Evolutionary conservation across 1,140 invertebrate genomes (phyloP).

Genomic region (Apis florea): DNA sequence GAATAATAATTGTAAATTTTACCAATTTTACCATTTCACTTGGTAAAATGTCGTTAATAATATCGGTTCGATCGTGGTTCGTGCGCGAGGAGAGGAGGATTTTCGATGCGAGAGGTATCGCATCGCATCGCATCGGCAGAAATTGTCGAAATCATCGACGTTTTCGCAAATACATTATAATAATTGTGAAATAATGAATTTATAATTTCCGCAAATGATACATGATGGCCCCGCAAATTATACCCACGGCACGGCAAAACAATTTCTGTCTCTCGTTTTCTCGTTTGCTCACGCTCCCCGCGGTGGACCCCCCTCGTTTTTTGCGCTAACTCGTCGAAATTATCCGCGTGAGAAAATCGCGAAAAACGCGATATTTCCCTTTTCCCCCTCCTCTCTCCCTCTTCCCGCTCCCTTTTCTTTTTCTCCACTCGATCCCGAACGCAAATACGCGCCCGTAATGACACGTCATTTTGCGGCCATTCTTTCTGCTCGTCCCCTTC

Average conservation of each 20-base stretch:
- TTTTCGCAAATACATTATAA: conserved; percentile 77
- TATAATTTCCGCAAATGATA: conserved; percentile 78
- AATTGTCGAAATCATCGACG: conserved; percentile 61
- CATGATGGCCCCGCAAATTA: conserved; percentile 76
- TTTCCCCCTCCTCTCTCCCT: conserved; percentile 28
- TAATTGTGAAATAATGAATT: conserved; percentile 79
- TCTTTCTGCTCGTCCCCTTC: conserved; percentile 51
- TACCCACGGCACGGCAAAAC: conserved; percentile 71
- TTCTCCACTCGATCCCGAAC: conserved; percentile 9
- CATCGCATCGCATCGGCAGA: too few relatives aligned
- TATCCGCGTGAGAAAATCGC: conserved; percentile 74
- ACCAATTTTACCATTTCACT: too few relatives aligned
- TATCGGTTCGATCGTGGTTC: too few relatives aligned
- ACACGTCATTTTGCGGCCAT: conserved; percentile 66
- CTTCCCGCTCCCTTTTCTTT: conserved; percentile 37
- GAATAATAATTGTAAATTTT: too few relatives aligned
- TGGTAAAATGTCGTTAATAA: too few relatives aligned
- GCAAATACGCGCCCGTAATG: conserved; percentile 57
- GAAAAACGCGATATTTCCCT: conserved; percentile 63
- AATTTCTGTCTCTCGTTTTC: conserved; percentile 72
- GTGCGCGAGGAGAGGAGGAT: too few relatives aligned
- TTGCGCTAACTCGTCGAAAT: conserved; percentile 70
- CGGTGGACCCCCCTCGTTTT: conserved; percentile 58
- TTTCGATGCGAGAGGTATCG: too few relatives aligned
- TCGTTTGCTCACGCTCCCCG: conserved; percentile 50